Percentiles rank a stretch among this genome's conserved stretches.
phyloP scores from a whole-genome alignment of 2,797 vertebrate genomes.

The Mastacembelus armatus region DNA sequence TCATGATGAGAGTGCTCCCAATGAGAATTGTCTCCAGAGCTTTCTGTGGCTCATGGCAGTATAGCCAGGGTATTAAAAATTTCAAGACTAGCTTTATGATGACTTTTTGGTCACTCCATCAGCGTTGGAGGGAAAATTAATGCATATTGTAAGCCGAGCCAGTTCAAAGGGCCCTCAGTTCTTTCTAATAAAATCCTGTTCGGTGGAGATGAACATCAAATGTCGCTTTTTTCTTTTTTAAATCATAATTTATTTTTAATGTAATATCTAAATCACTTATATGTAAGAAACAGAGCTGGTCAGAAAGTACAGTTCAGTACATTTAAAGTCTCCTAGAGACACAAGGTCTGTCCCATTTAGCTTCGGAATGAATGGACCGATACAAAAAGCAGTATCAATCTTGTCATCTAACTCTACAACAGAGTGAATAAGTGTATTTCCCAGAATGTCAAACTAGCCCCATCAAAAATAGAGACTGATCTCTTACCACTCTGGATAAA shows the following conservation, averaged over 20 bases:
- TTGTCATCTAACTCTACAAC: no score
- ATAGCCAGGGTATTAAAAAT: slow-evolving; percentile 62
- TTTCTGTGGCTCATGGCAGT: slow-evolving; percentile 56
- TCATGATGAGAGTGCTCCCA: slow-evolving; percentile 57
- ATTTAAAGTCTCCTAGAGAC: neutral
- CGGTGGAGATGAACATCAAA: neutral
- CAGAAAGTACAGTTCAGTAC: neutral
- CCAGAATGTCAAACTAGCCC: no score
- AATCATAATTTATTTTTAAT: neutral
- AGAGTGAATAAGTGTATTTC: no score
- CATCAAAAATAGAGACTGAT: no score
- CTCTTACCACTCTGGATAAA: no score
- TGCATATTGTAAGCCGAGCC: slow-evolving; percentile 19
- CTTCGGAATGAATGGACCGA: no score
- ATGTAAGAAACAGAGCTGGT: neutral
- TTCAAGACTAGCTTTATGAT: slow-evolving; percentile 46
- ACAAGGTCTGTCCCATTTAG: no score
- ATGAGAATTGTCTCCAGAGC: slow-evolving; percentile 65
- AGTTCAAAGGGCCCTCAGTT: slow-evolving; percentile 7
- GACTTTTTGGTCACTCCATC: slow-evolving; percentile 56
- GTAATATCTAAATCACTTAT: neutral
- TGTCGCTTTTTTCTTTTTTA: slow-evolving; percentile 1
- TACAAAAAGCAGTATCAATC: no score
- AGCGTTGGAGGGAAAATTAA: slow-evolving; percentile 29
- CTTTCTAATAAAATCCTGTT: slow-evolving; percentile 3